phyloP scores from a whole-genome alignment of 23 tunicate species.

The Ascidia mentula region DNA sequence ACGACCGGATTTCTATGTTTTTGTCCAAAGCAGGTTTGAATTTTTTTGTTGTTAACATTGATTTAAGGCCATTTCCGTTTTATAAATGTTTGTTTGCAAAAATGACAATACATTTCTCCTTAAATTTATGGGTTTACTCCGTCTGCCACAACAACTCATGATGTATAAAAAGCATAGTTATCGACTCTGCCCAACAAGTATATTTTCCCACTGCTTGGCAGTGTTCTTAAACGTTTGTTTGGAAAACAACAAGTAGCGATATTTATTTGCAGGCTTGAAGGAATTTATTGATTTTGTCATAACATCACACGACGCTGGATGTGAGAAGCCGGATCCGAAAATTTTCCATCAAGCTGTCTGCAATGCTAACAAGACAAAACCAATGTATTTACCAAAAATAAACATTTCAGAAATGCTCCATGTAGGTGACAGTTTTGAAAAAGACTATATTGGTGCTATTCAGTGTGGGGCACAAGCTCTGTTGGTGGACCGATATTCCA shows the following conservation, averaged over 20 bases:
- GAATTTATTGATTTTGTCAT: neutral
- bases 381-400: neutral
- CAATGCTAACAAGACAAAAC: neutral
- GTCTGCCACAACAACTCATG: too few relatives aligned
- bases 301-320: neutral
- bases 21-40: constrained; percentile 4
- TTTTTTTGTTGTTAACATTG: too few relatives aligned
- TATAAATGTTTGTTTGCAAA: too few relatives aligned
- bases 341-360: neutral
- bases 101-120: too few relatives aligned
- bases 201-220: too few relatives aligned
- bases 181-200: too few relatives aligned
- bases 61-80: too few relatives aligned
- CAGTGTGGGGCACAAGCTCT: neutral
- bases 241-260: too few relatives aligned
- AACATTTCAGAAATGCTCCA: neutral
- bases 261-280: neutral
- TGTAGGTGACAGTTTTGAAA: neutral
- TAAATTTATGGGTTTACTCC: too few relatives aligned
- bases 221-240: too few relatives aligned
- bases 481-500: neutral
- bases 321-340: neutral
- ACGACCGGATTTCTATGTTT: constrained; percentile 4
- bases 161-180: too few relatives aligned
- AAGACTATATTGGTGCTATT: neutral